A percentile compares a stretch with the other conserved stretches of the same genome.
Conservation (phyloP, 1,140 invertebrate species). For the Cardiocondyla obscurior region DNA sequence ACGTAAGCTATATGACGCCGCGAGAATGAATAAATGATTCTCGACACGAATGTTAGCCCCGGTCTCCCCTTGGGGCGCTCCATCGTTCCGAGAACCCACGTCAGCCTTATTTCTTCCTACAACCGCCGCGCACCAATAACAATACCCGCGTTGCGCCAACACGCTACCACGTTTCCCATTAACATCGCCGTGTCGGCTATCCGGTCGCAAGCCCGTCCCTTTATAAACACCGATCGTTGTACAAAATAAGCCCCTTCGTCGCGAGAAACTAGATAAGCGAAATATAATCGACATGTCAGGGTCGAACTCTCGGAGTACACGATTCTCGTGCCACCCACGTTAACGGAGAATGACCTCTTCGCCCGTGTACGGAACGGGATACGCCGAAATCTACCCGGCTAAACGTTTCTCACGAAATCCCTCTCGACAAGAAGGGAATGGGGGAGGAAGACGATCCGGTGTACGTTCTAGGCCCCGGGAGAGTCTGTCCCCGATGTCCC, state of each 20-base stretch:
- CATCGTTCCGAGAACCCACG: slow-evolving; percentile 7
- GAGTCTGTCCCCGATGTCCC: slow-evolving; percentile 1
- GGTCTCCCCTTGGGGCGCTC: background rate
- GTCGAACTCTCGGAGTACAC: background rate
- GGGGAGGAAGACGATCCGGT: background rate
- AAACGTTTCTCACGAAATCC: slow-evolving; percentile 47
- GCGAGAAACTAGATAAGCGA: slow-evolving; percentile 21
- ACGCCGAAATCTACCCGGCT: slow-evolving; percentile 21
- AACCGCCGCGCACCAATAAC: slow-evolving; percentile 14
- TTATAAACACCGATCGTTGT: background rate
- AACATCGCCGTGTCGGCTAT: background rate
- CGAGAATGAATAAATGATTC: slow-evolving; percentile 39
- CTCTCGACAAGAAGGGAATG: background rate
- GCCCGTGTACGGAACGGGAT: background rate
- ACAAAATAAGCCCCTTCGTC: background rate
- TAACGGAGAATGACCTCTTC: background rate
- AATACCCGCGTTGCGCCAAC: background rate
- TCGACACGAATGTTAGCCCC: background rate
- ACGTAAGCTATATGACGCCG: background rate
- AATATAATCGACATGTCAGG: slow-evolving; percentile 10
- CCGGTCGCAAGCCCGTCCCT: background rate
- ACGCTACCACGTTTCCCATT: background rate
- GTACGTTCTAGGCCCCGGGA: slow-evolving; percentile 9
- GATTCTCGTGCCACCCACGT: slow-evolving; percentile 36
- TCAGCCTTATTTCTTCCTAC: slow-evolving; percentile 21